Evolutionary conservation across 2,113 vertebrate genomes (phyloP), one percentile per base, ranked within the genome.

Genomic region (Cyanistes caeruleus): DNA sequence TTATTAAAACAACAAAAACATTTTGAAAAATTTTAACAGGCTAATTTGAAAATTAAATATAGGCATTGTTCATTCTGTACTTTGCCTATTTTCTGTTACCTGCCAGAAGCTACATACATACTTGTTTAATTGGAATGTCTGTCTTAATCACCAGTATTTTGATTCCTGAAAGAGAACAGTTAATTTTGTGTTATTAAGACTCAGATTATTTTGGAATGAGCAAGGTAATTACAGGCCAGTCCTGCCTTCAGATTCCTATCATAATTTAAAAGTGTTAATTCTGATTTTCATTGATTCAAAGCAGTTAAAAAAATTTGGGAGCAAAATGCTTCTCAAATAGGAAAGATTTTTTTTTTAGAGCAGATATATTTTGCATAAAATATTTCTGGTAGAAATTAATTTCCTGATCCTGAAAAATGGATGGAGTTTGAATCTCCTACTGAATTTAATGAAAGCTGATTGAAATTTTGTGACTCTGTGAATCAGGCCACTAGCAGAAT

Each of bases 31-130:
- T 10, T 79, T 60, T 74, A 93, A 96, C 44, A 73, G n/a, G 37
- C n/a, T 63, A 67, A 83, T 87, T 95, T 91, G 63, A 95, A 91
- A 92, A 95, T 82, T 75, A 74, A 87, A 35, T 69, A 79, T 11
- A 79, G 80, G 37, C 27, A 35, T 60, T 49, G 33, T 35, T 90
- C 24, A 63, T 77, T 69, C 15, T 43, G 33, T 77, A 59, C 31
- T 88, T 83, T 86, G 11, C 14, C 10, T 11, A 10, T 75, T 77
- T 52, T 83, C 41, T 44, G 19, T 63, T 92, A 70, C 48, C 46
- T 92, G 56, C 35, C 59, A 94, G 70, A 84, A 87, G 44, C 44
- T 80, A 94, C n/a, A 70, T 1, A 4, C 20, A 33, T 24, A n/a
- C 19, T 90, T 82, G 21, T 55, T 94, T 88, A 86, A 83, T 51